Conservation (phyloP, 2,113 vertebrate genomes). For the Chaetorhynchus papuensis region DNA sequence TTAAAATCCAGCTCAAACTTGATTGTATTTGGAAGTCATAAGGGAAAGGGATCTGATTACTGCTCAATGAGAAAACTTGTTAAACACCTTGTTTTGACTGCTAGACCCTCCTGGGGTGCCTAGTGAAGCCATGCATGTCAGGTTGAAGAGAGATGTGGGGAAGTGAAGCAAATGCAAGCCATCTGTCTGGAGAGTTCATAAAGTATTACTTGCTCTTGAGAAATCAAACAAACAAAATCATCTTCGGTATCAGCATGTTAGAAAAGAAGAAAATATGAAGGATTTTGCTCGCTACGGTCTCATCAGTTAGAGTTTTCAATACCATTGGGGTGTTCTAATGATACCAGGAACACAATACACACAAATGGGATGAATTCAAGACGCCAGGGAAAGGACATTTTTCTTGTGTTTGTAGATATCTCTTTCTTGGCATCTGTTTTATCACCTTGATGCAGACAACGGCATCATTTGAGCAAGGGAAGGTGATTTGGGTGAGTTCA, state of each 20-base stretch:
- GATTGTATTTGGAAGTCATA: neutral
- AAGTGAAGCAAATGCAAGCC: neutral
- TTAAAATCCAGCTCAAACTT: neutral
- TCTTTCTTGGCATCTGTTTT: neutral
- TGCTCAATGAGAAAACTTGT: neutral
- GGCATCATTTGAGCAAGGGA: neutral
- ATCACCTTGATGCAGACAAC: neutral
- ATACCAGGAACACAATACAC: neutral
- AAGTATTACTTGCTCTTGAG: neutral
- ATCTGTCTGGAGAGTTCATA: constrained; percentile 1
- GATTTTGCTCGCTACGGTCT: neutral
- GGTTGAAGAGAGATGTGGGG: neutral
- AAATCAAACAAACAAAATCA: neutral
- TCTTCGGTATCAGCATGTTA: neutral
- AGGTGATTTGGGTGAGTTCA: neutral
- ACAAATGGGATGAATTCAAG: neutral
- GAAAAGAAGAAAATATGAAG: neutral
- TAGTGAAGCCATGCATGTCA: neutral
- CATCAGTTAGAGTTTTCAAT: neutral
- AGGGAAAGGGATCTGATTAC: neutral
- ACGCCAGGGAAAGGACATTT: neutral
- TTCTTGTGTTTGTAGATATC: neutral
- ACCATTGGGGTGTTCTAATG: neutral
- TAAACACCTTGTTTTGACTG: constrained; percentile 3
- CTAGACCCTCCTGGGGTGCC: neutral